A percentile compares a stretch with the other conserved stretches of the same genome.
Evolutionary conservation across 1,140 invertebrate genomes (phyloP).

Genomic region (Drosophila kikkawai): DNA sequence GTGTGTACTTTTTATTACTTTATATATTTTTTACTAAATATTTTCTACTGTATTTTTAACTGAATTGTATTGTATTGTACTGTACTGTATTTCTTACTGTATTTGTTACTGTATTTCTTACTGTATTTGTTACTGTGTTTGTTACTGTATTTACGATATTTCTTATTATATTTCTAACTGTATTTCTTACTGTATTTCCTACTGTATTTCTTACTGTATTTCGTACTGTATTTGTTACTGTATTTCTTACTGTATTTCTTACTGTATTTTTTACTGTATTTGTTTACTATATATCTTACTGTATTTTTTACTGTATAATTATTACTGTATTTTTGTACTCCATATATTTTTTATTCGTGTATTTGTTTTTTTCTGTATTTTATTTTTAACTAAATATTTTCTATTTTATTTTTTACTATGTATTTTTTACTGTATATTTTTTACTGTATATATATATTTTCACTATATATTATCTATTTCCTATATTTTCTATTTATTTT

Average conservation of each 20-base stretch:
- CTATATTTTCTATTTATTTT: background rate
- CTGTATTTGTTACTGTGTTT: no score
- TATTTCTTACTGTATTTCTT: background rate
- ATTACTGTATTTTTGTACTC: background rate
- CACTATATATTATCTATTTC: background rate
- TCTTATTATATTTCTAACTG: background rate
- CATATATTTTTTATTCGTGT: background rate
- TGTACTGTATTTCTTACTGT: background rate
- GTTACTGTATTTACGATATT: background rate
- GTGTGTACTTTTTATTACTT: background rate
- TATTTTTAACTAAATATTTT: background rate
- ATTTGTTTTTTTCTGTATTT: background rate
- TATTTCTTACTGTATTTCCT: background rate
- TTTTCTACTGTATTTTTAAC: background rate
- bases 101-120: background rate
- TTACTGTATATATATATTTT: background rate
- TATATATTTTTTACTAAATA: background rate
- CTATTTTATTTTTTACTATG: no score
- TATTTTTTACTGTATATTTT: background rate
- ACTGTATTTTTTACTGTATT: no score
- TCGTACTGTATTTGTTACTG: background rate
- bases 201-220: background rate
- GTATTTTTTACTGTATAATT: background rate
- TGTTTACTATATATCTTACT: no score
- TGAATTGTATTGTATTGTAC: background rate